These are phyloP conservation scores for Harlomillsia oculata DNA, from an alignment of 1,140 invertebrate species.

Conservation along the genomic window DNA sequence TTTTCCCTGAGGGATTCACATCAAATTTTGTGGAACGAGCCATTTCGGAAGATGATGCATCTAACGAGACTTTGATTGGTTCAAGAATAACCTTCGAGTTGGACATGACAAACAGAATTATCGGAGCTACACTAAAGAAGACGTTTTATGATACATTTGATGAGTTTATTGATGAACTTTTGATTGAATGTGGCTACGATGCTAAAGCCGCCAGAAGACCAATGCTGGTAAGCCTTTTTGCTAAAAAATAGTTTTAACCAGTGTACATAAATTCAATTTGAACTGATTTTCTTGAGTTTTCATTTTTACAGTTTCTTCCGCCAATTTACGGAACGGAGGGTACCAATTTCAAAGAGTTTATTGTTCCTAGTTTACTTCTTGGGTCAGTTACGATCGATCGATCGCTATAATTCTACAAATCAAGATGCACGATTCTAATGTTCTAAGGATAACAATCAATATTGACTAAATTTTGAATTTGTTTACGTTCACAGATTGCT, in stretches of 20 bases:
- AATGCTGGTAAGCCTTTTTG: not conserved
- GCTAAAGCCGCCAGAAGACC: not conserved
- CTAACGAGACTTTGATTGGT: conserved; percentile 13
- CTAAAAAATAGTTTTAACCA: not conserved
- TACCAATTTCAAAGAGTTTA: conserved; percentile 19
- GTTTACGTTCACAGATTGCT: conserved; percentile 7
- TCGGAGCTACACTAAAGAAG: conserved; percentile 9
- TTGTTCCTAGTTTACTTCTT: conserved; percentile 15
- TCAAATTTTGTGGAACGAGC: not conserved
- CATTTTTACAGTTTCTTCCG: conserved; percentile 4
- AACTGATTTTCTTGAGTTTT: not conserved
- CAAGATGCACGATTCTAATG: too few relatives aligned
- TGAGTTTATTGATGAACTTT: not conserved
- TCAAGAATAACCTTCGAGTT: conserved; percentile 15
- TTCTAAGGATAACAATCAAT: too few relatives aligned
- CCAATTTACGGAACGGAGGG: conserved; percentile 16
- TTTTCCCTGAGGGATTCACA: not conserved
- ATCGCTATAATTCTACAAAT: too few relatives aligned
- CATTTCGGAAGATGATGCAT: conserved; percentile 3
- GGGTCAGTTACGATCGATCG: not conserved
- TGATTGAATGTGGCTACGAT: conserved; percentile 2
- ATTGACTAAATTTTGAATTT: not conserved
- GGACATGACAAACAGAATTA: conserved; percentile 20
- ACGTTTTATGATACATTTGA: conserved; percentile 8
- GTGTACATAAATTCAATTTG: not conserved